Evolutionary conservation across 1,140 invertebrate genomes (phyloP).

Genomic region (Idris sp.): DNA sequence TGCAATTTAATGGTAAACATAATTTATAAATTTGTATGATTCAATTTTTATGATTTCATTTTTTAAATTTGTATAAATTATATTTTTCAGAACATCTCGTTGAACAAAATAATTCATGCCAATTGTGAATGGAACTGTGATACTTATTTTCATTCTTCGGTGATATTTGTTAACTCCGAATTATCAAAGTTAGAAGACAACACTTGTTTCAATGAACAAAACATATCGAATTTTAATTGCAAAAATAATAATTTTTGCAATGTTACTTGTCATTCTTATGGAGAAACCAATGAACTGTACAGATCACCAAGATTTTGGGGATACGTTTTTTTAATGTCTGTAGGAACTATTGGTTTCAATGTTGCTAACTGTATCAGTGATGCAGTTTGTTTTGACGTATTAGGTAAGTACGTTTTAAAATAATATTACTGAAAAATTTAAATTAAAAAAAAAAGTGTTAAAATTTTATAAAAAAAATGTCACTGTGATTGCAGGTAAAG

Average conservation of each 20-base stretch:
- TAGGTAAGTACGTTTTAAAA: conserved; percentile 78
- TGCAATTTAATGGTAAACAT: conserved; percentile 66
- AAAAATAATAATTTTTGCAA: conserved; percentile 43
- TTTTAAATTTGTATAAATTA: too few species aligned
- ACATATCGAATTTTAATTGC: conserved; percentile 15
- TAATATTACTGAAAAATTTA: too few species aligned
- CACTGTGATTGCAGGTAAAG: conserved; percentile 79
- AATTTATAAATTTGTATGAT: conserved; percentile 16
- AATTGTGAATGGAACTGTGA: conserved; percentile 65
- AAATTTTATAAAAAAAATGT: too few species aligned
- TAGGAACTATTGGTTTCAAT: conserved; percentile 87
- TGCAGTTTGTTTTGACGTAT: conserved; percentile 88
- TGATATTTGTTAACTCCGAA: conserved; percentile 37
- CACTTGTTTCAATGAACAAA: conserved; percentile 50
- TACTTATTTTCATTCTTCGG: conserved; percentile 45
- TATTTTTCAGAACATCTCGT: conserved; percentile 32
- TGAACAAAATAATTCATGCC: conserved; percentile 11
- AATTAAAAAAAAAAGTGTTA: too few species aligned
- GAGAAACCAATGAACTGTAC: conserved; percentile 76
- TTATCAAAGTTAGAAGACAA: neutral
- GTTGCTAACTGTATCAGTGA: conserved; percentile 87
- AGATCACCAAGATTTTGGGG: conserved; percentile 82
- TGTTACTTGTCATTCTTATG: conserved; percentile 53
- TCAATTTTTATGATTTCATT: too few species aligned
- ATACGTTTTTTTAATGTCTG: conserved; percentile 84